Evolutionary conservation across 2,888 invertebrate genomes (phyloP), one percentile per base, ranked within the genome.

Genomic region (Xanthorhoe designata): DNA sequence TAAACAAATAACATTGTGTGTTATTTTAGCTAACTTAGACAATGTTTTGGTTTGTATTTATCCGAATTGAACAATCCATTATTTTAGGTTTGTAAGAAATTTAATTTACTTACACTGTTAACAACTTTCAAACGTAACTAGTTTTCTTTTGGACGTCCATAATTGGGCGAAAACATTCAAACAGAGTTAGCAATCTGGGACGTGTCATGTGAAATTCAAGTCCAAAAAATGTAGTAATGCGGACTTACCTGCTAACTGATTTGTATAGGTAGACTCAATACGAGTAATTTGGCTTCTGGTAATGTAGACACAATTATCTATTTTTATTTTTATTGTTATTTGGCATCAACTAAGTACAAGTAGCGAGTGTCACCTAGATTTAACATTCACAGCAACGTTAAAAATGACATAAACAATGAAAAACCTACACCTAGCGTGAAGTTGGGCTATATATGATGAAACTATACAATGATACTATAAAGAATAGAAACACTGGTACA

Each of bases 111-210:
- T 17, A 47, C 4, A 17, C 15, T 8, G 8, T 15, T 6, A 3
- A 45, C 42, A 54, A 38, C 18, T 51, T 18, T 42, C 8, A 35
- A 24, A 15, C 9, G 1, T 6, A 54, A 51, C 51, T 52, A 56
- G 35, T 59, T 58, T 66, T 52, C 76, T 75, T 76, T 76, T 64
- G 71, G 77, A 80, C 79, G 77, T 71, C 75, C 74, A 78, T 84
- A 85, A 86, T 86, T 85, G 80, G 77, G 76, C 79, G 75, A 79
- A 83, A 85, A 83, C 83, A 64, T 76, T 79, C 75, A 78, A 80
- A 82, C 78, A 78, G 75, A 83, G 81, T 85, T 85, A 80, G 79
- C 78, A 78, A 79, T 83, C 80, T 82, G 75, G 66, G 68, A 80
- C 84, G 81, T 84, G 83, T 77, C 75, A 70, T 68, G 67, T 74